Evolutionary conservation across 2,888 invertebrate species (phyloP).

Genomic region (Archips crataeganus): DNA sequence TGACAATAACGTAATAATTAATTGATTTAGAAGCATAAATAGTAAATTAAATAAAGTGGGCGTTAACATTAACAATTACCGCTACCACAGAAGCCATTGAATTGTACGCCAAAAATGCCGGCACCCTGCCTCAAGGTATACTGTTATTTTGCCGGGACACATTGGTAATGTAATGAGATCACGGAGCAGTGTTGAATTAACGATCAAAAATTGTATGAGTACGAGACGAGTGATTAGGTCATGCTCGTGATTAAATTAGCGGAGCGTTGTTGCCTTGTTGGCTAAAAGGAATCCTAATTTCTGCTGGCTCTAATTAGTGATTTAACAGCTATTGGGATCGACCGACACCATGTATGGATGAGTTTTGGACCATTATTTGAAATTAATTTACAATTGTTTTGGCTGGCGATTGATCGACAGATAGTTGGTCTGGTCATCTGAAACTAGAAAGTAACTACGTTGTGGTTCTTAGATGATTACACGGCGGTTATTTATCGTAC

Average conservation of each 20-base stretch:
- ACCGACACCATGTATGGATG: no score
- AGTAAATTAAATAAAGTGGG: neutral
- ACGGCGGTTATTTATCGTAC: no score
- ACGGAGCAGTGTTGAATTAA: slow-evolving; percentile 15
- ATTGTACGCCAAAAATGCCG: neutral
- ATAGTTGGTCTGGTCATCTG: neutral
- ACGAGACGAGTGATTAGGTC: slow-evolving; percentile 36
- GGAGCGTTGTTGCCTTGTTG: slow-evolving; percentile 1
- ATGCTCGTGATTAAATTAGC: slow-evolving; percentile 41
- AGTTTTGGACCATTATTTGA: neutral
- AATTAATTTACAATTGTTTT: neutral
- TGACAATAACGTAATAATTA: neutral
- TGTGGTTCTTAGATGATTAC: no score
- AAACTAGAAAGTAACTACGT: neutral
- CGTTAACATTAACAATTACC: no score
- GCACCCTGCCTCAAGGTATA: neutral
- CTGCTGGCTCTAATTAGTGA: neutral
- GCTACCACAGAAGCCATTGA: neutral
- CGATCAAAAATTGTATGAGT: slow-evolving; percentile 29
- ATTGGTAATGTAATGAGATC: slow-evolving; percentile 17
- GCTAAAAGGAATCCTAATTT: neutral
- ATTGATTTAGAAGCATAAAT: neutral
- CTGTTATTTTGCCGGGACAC: neutral
- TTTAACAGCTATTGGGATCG: neutral
- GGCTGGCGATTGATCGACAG: neutral